Conservation (phyloP, 2,888 invertebrate species). For the Nephrotoma appendiculata region DNA sequence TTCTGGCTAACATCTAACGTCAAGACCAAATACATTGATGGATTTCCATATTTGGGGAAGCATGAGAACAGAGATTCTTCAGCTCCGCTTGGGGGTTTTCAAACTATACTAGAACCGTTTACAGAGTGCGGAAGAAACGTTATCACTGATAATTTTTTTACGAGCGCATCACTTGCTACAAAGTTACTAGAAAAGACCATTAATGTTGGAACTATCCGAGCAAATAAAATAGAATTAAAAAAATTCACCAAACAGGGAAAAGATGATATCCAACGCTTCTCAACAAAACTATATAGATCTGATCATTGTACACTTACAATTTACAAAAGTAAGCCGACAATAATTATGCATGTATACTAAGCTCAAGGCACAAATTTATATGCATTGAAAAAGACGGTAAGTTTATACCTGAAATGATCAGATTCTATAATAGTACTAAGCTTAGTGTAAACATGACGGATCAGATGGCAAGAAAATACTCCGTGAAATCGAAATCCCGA, state of each 20-base stretch:
- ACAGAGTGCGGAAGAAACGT: conserved; percentile 9
- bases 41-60: conserved; percentile 13
- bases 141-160: background rate
- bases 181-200: background rate
- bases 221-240: too few relatives aligned
- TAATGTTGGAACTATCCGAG: background rate
- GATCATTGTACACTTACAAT: too few relatives aligned
- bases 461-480: too few relatives aligned
- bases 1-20: conserved; percentile 3
- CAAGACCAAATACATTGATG: conserved; percentile 11
- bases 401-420: too few relatives aligned
- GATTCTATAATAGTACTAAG: too few relatives aligned
- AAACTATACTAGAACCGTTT: conserved; percentile 12
- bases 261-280: background rate
- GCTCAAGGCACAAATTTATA: too few relatives aligned
- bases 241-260: background rate
- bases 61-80: conserved; percentile 10
- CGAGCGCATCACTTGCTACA: background rate
- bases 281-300: too few relatives aligned
- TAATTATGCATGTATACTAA: too few relatives aligned
- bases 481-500: too few relatives aligned
- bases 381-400: too few relatives aligned
- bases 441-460: too few relatives aligned
- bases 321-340: too few relatives aligned
- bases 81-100: conserved; percentile 8